phyloP scores from a whole-genome alignment of 1,140 invertebrate genomes.

The Saccostrea glomerata region DNA sequence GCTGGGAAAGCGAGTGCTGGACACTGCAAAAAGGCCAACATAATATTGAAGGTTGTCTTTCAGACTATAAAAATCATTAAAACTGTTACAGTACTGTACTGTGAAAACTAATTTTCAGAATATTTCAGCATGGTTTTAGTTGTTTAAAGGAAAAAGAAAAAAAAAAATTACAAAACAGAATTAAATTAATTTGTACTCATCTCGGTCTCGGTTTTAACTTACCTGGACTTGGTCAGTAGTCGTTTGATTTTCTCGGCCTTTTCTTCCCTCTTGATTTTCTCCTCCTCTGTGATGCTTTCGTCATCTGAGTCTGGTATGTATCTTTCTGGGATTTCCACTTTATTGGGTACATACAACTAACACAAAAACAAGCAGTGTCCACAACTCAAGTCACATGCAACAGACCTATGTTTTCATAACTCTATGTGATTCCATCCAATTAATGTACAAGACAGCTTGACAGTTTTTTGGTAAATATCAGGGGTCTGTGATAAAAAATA shows the following conservation, averaged over 20 bases:
- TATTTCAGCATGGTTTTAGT: too few relatives aligned
- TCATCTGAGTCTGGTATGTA: slow-evolving; percentile 86
- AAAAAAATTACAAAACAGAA: too few relatives aligned
- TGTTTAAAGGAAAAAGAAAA: too few relatives aligned
- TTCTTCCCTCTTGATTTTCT: slow-evolving; percentile 88
- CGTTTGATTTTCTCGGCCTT: slow-evolving; percentile 95
- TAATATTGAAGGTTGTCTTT: background rate
- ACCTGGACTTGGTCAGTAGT: slow-evolving; percentile 86
- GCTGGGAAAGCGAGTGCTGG: slow-evolving; percentile 69
- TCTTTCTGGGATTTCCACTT: slow-evolving; percentile 93
- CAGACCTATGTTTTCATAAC: background rate
- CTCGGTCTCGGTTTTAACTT: background rate
- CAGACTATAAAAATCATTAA: background rate
- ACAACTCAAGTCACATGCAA: background rate
- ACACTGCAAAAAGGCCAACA: slow-evolving; percentile 55
- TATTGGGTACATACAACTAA: slow-evolving; percentile 90
- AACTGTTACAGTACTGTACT: background rate
- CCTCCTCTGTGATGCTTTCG: slow-evolving; percentile 87
- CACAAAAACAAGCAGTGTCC: slow-evolving; percentile 29
- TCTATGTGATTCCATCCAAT: background rate
- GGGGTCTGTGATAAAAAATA: background rate
- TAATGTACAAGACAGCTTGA: background rate
- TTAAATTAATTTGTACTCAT: too few relatives aligned
- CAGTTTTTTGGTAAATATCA: background rate
- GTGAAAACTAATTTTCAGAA: background rate